Percentiles rank a stretch among this genome's conserved stretches.
These are phyloP conservation scores for Esox lucius DNA, from an alignment of 2,797 vertebrate genomes.

Conservation along the genomic window DNA sequence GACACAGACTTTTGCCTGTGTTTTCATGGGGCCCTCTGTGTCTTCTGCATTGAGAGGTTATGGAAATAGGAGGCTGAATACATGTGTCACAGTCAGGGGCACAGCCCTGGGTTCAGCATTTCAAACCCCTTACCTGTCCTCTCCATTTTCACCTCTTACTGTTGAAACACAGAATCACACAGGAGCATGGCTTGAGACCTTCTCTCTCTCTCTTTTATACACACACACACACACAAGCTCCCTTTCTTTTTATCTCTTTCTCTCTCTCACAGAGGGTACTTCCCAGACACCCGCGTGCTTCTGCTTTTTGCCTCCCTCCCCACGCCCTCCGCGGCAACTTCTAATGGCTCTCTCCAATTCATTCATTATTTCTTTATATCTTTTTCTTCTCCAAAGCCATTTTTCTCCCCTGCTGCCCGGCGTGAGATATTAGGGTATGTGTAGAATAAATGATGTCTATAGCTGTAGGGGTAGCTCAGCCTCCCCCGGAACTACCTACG, in stretches of 20 bases:
- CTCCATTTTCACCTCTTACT: not conserved
- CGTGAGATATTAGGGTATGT: slow-evolving; percentile 97
- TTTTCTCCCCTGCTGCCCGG: slow-evolving; percentile 90
- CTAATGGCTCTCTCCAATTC: slow-evolving; percentile 63
- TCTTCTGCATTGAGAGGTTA: slow-evolving; percentile 66
- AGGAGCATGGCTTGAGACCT: slow-evolving; percentile 17
- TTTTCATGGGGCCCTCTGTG: slow-evolving; percentile 47
- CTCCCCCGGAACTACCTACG: slow-evolving; percentile 90
- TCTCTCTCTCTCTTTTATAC: slow-evolving; percentile 24
- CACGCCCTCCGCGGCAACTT: slow-evolving; percentile 56
- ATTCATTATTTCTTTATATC: slow-evolving; percentile 74
- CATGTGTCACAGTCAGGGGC: slow-evolving; percentile 49
- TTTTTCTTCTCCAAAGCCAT: slow-evolving; percentile 76
- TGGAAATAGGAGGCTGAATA: slow-evolving; percentile 55
- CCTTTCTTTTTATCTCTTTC: slow-evolving; percentile 18
- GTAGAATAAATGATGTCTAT: slow-evolving; percentile 99
- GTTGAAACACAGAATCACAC: not conserved
- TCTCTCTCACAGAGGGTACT: not conserved
- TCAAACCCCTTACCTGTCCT: not conserved
- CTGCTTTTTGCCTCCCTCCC: slow-evolving; percentile 39
- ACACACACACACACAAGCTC: not conserved
- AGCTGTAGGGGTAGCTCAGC: slow-evolving; percentile 93
- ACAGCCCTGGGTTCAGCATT: slow-evolving; percentile 32
- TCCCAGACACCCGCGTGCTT: not conserved
- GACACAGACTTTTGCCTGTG: slow-evolving; percentile 32